Percentiles rank a stretch among this genome's conserved stretches.
Conservation (phyloP, 2,888 invertebrate species). For the Ornithoptera priamus region DNA sequence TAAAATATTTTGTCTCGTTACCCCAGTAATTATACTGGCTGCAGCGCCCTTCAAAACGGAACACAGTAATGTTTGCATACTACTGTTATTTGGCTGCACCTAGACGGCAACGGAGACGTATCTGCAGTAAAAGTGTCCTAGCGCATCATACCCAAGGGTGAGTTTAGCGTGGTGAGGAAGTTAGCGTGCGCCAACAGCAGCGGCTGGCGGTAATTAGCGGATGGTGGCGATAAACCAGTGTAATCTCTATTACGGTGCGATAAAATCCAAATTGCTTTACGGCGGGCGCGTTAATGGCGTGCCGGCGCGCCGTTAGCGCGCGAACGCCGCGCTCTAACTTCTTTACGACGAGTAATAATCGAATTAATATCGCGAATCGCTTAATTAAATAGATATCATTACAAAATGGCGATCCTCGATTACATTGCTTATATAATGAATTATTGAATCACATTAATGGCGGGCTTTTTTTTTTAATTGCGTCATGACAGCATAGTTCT, state of each 20-base stretch:
- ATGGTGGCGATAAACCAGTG: slow-evolving; percentile 65
- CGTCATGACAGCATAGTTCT: too few species aligned
- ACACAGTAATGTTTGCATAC: too few species aligned
- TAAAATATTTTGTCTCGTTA: too few species aligned
- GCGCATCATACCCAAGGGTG: slow-evolving; percentile 39
- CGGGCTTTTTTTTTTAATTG: background rate
- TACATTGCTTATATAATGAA: slow-evolving; percentile 27
- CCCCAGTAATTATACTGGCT: too few species aligned
- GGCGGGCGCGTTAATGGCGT: slow-evolving; percentile 55
- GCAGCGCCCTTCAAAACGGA: too few species aligned
- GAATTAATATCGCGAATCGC: slow-evolving; percentile 75
- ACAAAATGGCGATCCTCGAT: slow-evolving; percentile 40
- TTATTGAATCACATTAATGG: slow-evolving; percentile 29
- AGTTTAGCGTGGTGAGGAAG: slow-evolving; percentile 40
- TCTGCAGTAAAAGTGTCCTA: slow-evolving; percentile 37
- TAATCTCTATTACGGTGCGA: slow-evolving; percentile 70
- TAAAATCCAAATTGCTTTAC: slow-evolving; percentile 75
- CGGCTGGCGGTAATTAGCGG: slow-evolving; percentile 65
- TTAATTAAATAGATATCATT: slow-evolving; percentile 74
- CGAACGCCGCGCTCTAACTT: slow-evolving; percentile 67
- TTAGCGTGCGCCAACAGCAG: slow-evolving; percentile 58
- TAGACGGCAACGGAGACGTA: background rate
- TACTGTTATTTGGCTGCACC: background rate
- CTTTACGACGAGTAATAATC: slow-evolving; percentile 73
- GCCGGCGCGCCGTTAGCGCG: slow-evolving; percentile 59